These are phyloP conservation scores for Phrynocephalus vlangalii DNA, from an alignment of 2,797 vertebrate species.

Conservation along the genomic window DNA sequence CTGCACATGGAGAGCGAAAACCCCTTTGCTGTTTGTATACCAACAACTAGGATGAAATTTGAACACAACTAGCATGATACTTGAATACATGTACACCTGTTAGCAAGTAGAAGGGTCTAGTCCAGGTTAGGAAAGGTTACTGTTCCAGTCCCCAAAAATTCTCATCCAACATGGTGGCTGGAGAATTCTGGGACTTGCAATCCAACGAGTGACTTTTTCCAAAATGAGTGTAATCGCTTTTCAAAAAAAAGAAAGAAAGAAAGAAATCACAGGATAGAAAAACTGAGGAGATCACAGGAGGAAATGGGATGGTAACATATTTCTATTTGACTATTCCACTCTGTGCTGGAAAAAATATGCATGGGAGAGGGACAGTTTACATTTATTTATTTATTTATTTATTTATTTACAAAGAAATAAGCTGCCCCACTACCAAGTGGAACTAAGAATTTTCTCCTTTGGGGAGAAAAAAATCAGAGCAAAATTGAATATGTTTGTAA, in stretches of 20 bases:
- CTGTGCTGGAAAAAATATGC: conserved; percentile 43
- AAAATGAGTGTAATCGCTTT: background rate
- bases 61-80: background rate
- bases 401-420: too few relatives aligned
- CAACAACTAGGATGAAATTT: background rate
- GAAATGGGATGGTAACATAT: conserved; percentile 22
- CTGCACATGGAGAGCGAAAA: too few relatives aligned
- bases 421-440: too few relatives aligned
- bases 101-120: background rate
- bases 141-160: too few relatives aligned
- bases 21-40: too few relatives aligned
- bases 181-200: too few relatives aligned
- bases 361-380: conserved; percentile 38
- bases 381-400: background rate
- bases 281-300: background rate
- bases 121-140: too few relatives aligned
- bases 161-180: background rate
- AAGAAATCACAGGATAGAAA: background rate
- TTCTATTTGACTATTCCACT: conserved; percentile 39
- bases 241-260: too few relatives aligned
- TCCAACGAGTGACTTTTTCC: too few relatives aligned
- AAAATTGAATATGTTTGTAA: conserved; percentile 40
- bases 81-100: background rate
- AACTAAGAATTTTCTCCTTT: conserved; percentile 20
- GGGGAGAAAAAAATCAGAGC: conserved; percentile 19